Conservation (phyloP, 2,797 vertebrate species). For the Eulemur rubriventer region DNA sequence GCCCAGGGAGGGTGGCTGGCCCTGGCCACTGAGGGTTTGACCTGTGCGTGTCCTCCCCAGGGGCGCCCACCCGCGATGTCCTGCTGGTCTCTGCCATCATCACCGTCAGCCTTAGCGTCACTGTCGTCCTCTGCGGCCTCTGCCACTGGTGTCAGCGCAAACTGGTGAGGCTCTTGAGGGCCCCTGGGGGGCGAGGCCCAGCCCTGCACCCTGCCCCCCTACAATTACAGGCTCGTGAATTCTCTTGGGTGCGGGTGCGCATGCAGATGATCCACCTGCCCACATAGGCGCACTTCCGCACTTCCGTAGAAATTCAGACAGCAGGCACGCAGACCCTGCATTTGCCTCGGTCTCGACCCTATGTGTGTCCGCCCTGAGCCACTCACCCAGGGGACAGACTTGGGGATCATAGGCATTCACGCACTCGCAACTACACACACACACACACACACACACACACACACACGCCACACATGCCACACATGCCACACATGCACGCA, state of each 20-base stretch:
- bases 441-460: not conserved
- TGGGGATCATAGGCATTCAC: not conserved
- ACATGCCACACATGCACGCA: not conserved
- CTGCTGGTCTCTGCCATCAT: constrained; percentile 98
- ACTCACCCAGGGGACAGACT: not conserved
- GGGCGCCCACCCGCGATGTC: constrained; percentile 95
- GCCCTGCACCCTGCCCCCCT: not conserved
- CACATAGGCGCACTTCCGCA: not conserved
- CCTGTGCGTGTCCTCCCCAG: constrained; percentile 83
- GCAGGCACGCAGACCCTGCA: not conserved
- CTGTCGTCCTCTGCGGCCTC: constrained; percentile 97
- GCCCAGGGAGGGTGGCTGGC: not conserved
- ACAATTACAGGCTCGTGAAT: not conserved
- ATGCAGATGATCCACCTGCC: not conserved
- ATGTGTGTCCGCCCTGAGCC: not conserved
- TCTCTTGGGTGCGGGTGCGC: not conserved
- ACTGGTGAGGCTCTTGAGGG: constrained; percentile 90
- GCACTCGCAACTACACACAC: not conserved
- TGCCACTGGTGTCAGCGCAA: constrained; percentile 99
- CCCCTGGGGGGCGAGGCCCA: not conserved
- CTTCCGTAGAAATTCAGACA: too few relatives aligned
- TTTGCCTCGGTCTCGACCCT: not conserved
- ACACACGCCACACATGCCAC: not conserved
- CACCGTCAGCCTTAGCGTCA: constrained; percentile 97
- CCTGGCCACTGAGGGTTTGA: constrained; percentile 31